Evolutionary conservation across 2,797 vertebrate genomes (phyloP), one percentile per base, ranked within the genome.

Genomic region (Spheniscus humboldti): DNA sequence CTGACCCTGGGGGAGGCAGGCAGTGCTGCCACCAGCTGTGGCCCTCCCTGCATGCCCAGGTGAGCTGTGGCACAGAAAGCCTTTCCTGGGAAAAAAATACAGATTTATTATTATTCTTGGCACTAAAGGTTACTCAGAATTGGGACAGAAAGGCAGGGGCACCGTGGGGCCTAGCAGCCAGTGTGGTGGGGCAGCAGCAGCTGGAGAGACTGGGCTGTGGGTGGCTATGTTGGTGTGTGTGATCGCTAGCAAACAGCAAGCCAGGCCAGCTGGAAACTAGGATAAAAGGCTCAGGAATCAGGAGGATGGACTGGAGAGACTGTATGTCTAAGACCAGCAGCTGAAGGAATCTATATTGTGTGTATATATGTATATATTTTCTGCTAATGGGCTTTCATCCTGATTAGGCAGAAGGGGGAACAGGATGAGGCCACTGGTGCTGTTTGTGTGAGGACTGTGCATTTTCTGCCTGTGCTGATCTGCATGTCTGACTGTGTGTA

Each of bases 11-110:
- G 31, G 43, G 35, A 57, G 6, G n/a, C 6, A 7, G 15, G 45
- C 1, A 4, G 37, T 23, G 9, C 17, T 84, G 19, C 18, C 31
- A 18, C 20, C 0, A 0, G 6, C n/a, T 48, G 37, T 28, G 28
- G 22, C 15, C 39, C 31, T 30, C 31, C 30, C 82, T 28, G 35
- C 35, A 59, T 12, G 12, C n/a, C 35, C 62, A 43, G 64, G 15
- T 1, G 2, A 4, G 1, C 48, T 69, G 25, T 19, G 45, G 22
- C 1, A 1, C 19, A 56, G 86, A 83, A 52, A 64, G 30, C 16
- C 20, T 76, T 76, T 76, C 24, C 41, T 2, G 3, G 81, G 73
- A 37, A 84, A 92, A 8, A 93, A 71, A 8, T 12, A 45, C 19
- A n/a, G 7, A 37, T 50, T 55, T 86, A 16, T 48, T 69, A 41